phyloP scores from a whole-genome alignment of 2,797 vertebrate genomes.

The Melanotaenia parkinsoni region DNA sequence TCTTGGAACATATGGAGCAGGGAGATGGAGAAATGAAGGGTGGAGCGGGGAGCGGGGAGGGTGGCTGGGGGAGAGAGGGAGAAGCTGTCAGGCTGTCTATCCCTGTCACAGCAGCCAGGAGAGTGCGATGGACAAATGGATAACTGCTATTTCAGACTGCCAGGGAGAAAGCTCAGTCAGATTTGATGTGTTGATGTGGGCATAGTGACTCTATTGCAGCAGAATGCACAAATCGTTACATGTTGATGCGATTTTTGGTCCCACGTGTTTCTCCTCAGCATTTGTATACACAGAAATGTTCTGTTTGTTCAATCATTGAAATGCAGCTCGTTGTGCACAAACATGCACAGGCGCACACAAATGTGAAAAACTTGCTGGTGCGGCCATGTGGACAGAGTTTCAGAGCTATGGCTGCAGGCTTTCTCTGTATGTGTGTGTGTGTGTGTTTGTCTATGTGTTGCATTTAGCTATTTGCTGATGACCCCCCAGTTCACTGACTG shows the following conservation, averaged over 20 bases:
- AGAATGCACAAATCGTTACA: conserved; percentile 44
- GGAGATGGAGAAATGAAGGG: conserved; percentile 63
- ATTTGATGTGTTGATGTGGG: conserved; percentile 62
- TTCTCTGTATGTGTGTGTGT: conserved; percentile 24
- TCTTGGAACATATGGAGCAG: conserved; percentile 77
- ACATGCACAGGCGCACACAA: conserved; percentile 48
- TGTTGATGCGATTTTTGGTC: conserved; percentile 18
- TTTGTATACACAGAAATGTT: conserved; percentile 49
- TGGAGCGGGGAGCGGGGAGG: conserved; percentile 31
- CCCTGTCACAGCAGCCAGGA: conserved; percentile 77
- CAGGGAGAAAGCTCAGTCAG: conserved; percentile 57
- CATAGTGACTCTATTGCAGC: conserved; percentile 46
- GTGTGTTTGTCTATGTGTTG: conserved; percentile 36
- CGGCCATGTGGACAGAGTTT: conserved; percentile 64
- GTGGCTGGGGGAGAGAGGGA: conserved; percentile 31
- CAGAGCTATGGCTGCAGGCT: conserved; percentile 65
- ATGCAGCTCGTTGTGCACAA: conserved; percentile 55
- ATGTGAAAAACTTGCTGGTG: conserved; percentile 56
- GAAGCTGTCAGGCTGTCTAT: conserved; percentile 78
- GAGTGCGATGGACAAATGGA: conserved; percentile 75
- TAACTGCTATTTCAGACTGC: conserved; percentile 75
- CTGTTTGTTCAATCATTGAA: conserved; percentile 56
- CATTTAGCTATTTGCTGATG: conserved; percentile 51
- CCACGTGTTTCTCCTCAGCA: conserved; percentile 23
- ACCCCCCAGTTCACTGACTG: conserved; percentile 43